Base-by-base conservation (phyloP, 2,797 vertebrate genomes). In the Catharus ustulatus region DNA sequence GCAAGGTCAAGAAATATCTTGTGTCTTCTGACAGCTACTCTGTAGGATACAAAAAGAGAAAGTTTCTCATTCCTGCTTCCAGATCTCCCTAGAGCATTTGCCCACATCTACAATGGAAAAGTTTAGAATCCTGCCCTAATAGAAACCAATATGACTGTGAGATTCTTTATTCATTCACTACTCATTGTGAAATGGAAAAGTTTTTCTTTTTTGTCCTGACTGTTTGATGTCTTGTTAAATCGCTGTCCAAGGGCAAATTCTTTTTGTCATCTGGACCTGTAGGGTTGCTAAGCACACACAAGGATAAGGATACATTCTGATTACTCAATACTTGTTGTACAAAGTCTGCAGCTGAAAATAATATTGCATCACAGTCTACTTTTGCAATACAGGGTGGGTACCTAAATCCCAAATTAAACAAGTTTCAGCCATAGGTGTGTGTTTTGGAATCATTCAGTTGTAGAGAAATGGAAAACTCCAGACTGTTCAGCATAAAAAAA, bases 291-390 rank as follows among this genome's bases (percentile, higher is more conserved):
- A 84, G 94, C 84, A 64, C 76, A 95, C 43, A 88, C 40, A 84
- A 90, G 96, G 93, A 93, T 88, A 97, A 97, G 94, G 95, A 96
- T 87, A 95, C 46, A 71, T 85, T 92, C 29, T 61, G 78, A 89
- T 98, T 98, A 94, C 97, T 93, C 97, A 98, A 97, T 92, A 96
- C 86, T 97, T 96, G 84, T 96, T 98, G 97, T 95, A 97, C 94
- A 95, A 96, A 93, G 76, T 95, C 74, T 96, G 64, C 92, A 96
- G 72, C 69, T 97, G 84, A 89, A 90, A 96, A 95, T 93, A 94
- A 64, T 93, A 95, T 98, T 98, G 96, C 55, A 0, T 97, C 90
- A 92, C 42, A 36, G 64, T 61, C 63, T 89, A 64, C 90, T 98
- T 97, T 97, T 96, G 98, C 97, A 98, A 97, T 68, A 84, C 58